Base-by-base conservation (phyloP, 2,888 invertebrate genomes). In the Agrochola circellaris region DNA sequence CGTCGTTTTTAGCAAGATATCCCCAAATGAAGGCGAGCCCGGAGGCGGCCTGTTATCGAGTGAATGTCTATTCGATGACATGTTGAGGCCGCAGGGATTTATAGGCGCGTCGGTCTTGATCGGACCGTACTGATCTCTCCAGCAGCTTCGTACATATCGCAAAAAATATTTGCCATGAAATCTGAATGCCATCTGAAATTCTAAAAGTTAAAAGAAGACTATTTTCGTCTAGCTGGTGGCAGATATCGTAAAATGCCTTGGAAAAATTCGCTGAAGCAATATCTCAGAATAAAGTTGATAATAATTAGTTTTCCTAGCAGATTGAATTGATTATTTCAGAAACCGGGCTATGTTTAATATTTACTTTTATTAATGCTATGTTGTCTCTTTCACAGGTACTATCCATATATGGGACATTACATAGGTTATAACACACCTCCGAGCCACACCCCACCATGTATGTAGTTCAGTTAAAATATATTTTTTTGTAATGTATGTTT, bases 381-480 rank as follows among this genome's bases (percentile, higher is more conserved):
- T 62, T 78, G 11, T 72, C 67, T 86, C 80, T 69, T 81, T 91
- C 75, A 48, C 94, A 96, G 96, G 90, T 96, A 92, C 86, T 95
- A 94, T 84, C 95, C 91, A 67, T 96, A 95, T 75, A 92, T 95
- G 92, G 84, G 94, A 73, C 95, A 93, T 75, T 95, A 94, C 84
- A 91, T 95, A 88, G 91, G 94, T 84, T 95, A 95, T 85, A 94
- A 92, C 68, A 93, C 93, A 77, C 93, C 95, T 61, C 90, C 93
- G 73, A 92, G 92, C 82, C 96, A 95, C 86, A 93, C 94, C 3
- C 89, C 94, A 73, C 93, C 95, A 68, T 96, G 96, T 96, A 93
- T 95, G 96, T 95, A 89, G 45, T 81, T 70, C 73, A 75, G 45
- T 77, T 68, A 30, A 67, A 58, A 26, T 76, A 20, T 73, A 75